Evolutionary conservation across 2,113 vertebrate genomes (phyloP).

Genomic region (Cinclus mexicanus): DNA sequence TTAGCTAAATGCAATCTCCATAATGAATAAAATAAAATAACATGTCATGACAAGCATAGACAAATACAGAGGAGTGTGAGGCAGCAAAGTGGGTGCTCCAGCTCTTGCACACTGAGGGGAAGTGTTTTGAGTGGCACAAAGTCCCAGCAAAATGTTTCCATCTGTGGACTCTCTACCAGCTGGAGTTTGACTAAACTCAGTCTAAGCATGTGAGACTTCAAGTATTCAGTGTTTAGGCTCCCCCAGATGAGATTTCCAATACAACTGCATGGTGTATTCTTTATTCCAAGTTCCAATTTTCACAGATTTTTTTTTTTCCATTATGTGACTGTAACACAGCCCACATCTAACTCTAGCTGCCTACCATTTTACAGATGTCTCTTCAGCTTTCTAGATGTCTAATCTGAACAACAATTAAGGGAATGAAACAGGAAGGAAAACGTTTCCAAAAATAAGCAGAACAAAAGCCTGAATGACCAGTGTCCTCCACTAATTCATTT

Average conservation of each 20-base stretch:
- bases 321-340: not conserved
- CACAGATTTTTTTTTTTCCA: not conserved
- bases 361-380: not conserved
- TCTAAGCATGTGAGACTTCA: not conserved
- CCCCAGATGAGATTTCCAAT: not conserved
- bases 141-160: not conserved
- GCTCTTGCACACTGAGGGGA: not conserved
- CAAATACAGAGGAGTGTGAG: rapidly evolving
- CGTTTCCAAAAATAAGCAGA: not conserved
- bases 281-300: not conserved
- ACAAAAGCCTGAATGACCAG: not conserved
- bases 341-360: not conserved
- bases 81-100: not conserved
- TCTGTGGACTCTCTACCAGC: not conserved
- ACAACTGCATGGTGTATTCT: not conserved
- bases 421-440: constrained; percentile 10
- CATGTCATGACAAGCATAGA: not conserved
- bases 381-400: not conserved
- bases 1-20: not conserved
- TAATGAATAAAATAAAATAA: not conserved
- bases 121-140: not conserved
- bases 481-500: not conserved
- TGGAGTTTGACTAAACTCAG: not conserved
- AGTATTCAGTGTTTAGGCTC: not conserved
- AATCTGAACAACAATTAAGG: not conserved